These are phyloP conservation scores for Zaprionus obscuricornis DNA, from an alignment of 2,888 invertebrate species.

Conservation along the genomic window DNA sequence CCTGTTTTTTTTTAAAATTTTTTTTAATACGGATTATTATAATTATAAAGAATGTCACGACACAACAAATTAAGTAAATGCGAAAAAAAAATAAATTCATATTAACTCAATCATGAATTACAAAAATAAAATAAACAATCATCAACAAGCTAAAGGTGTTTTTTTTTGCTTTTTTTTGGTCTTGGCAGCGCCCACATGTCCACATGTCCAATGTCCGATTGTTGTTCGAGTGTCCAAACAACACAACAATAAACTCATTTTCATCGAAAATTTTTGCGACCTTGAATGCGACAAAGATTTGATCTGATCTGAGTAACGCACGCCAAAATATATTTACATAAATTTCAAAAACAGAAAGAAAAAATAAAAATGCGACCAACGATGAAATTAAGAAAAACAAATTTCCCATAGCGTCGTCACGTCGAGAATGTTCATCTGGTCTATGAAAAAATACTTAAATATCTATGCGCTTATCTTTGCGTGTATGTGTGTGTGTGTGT, in stretches of 20 bases:
- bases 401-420: constrained; percentile 48
- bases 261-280: constrained; percentile 65
- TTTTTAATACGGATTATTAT: constrained; percentile 19
- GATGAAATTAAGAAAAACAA: constrained; percentile 48
- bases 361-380: constrained; percentile 28
- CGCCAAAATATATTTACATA: constrained; percentile 8
- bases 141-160: constrained; percentile 39
- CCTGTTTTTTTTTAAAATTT: background rate
- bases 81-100: constrained; percentile 32
- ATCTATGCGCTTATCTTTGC: too few species aligned
- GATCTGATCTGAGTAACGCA: constrained; percentile 34
- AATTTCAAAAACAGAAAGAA: constrained; percentile 4
- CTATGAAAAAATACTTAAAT: background rate
- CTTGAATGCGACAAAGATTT: constrained; percentile 61
- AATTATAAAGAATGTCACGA: constrained; percentile 14
- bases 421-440: constrained; percentile 51
- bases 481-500: too few species aligned
- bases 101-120: constrained; percentile 72
- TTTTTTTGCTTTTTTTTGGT: constrained; percentile 36
- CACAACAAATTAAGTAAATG: constrained; percentile 26
- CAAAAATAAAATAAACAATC: constrained; percentile 71
- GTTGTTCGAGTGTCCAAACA: too few species aligned
- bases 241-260: constrained; percentile 74
- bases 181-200: constrained; percentile 63
- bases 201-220: constrained; percentile 69